Conservation (phyloP, 2,888 invertebrate species). For the Stenichneumon culpator region DNA sequence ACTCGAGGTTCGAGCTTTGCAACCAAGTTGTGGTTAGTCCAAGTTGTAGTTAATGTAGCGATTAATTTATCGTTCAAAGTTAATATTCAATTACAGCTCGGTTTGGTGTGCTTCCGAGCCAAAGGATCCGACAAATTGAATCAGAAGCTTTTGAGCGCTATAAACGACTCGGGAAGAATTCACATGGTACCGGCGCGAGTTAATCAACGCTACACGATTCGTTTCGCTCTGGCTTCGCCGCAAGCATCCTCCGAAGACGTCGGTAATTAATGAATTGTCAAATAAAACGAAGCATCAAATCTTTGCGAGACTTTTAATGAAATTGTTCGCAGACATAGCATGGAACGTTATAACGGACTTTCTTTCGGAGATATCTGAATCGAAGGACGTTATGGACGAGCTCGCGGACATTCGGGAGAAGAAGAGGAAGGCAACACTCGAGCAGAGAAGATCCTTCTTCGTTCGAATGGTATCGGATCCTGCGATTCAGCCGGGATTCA, state of each 20-base stretch:
- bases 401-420: slow-evolving; percentile 91
- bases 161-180: slow-evolving; percentile 97
- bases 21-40: slow-evolving; percentile 94
- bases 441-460: slow-evolving; percentile 97
- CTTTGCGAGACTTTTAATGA: background rate
- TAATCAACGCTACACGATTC: slow-evolving; percentile 95
- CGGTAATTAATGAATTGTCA: slow-evolving; percentile 85
- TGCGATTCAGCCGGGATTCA: slow-evolving; percentile 89
- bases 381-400: slow-evolving; percentile 89
- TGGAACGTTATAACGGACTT: slow-evolving; percentile 94
- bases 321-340: slow-evolving; percentile 88
- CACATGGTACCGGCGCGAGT: slow-evolving; percentile 99
- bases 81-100: slow-evolving; percentile 87
- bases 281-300: background rate
- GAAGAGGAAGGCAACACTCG: slow-evolving; percentile 92
- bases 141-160: slow-evolving; percentile 95
- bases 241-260: slow-evolving; percentile 94
- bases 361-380: slow-evolving; percentile 92
- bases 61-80: background rate
- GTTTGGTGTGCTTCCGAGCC: slow-evolving; percentile 96
- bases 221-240: slow-evolving; percentile 97
- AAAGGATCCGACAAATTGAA: slow-evolving; percentile 93
- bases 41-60: slow-evolving; percentile 59
- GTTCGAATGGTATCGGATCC: slow-evolving; percentile 99
- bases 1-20: slow-evolving; percentile 95